Evolutionary conservation across 1,140 invertebrate genomes (phyloP).

Genomic region (Platyscapa corneri): DNA sequence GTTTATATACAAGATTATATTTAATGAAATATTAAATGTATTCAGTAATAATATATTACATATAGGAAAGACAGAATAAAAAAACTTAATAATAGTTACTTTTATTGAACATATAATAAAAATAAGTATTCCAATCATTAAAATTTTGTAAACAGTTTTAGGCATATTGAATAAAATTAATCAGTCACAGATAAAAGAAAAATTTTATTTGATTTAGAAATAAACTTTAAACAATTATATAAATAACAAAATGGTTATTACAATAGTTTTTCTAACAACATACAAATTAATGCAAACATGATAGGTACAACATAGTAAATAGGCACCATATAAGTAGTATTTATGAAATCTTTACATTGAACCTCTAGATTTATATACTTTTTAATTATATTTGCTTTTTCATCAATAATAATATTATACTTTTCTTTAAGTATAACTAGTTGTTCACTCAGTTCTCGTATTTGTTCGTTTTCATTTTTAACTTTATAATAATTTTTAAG

Average conservation of each 20-base stretch:
- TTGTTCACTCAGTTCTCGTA: conserved; percentile 73
- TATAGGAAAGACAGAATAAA: too few relatives aligned
- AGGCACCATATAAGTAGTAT: conserved; percentile 68
- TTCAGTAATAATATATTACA: too few relatives aligned
- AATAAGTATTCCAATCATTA: too few relatives aligned
- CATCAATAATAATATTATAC: conserved; percentile 70
- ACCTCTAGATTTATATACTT: conserved; percentile 67
- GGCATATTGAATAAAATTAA: background rate
- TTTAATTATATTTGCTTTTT: conserved; percentile 71
- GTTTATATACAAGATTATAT: too few relatives aligned
- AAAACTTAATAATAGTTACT: too few relatives aligned
- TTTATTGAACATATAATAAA: too few relatives aligned
- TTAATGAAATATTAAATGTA: too few relatives aligned
- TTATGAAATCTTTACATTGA: conserved; percentile 68
- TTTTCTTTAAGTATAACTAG: conserved; percentile 75
- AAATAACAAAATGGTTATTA: conserved; percentile 58
- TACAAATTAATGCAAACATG: conserved; percentile 66
- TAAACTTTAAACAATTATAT: conserved; percentile 30
- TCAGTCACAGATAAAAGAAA: background rate
- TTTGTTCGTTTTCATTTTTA: conserved; percentile 69
- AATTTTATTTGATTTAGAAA: conserved; percentile 28
- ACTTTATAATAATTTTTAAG: conserved; percentile 63
- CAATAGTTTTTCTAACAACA: conserved; percentile 70
- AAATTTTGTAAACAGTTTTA: too few relatives aligned
- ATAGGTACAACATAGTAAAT: conserved; percentile 71